Base-by-base conservation (phyloP, 2,113 vertebrate genomes). In the Mastomys natalensis region DNA sequence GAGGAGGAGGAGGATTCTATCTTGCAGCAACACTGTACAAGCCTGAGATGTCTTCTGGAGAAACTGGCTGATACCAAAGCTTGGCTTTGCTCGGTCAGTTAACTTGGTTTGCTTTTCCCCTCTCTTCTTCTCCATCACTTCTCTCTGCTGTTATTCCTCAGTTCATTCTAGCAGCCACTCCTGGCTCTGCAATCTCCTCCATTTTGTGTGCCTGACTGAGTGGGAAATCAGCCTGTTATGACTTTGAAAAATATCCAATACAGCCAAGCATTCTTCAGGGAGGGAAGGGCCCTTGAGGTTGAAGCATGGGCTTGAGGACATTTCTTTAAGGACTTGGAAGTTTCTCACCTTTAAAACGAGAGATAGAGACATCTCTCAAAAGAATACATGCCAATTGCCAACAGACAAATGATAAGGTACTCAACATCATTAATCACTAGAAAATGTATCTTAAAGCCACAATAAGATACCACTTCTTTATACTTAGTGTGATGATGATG, bases 371-470 rank as follows among this genome's bases (percentile, higher is more conserved):
- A 66, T 5, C 74, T 84, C 68, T 62, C 66, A 31, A 45, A 89
- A 58, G 53, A 81, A 82, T 21, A 43, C 66, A 89, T 40, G 55
- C 29, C 66, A 94, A 66, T 16, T 37, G 22, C 55, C 26, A 53
- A 74, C 26, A 66, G 55, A 53, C 21, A 85, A 0, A 48, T 77
- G 48, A 76, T 22, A 77, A 85, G 74, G 17, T 77, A 68, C 7
- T 58, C n/a, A 37, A 5, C 37, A 85, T 51, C 68, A 26, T 68
- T 68, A 77, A 43, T 48, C n/a, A 84, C n/a, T 45, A 73, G 34
- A 37, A 88, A 82, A 94, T 82, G 16, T n/a, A 88, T 58, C 37
- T 82, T 58, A 74, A 84, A 74, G 26, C 31, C 60, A 95, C 88
- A 68, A 29, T 45, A 73, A 66, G 37, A 3, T 15, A 58, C 24